These are phyloP conservation scores for Conomelus anceps DNA, from an alignment of 2,888 invertebrate species.

Conservation along the genomic window DNA sequence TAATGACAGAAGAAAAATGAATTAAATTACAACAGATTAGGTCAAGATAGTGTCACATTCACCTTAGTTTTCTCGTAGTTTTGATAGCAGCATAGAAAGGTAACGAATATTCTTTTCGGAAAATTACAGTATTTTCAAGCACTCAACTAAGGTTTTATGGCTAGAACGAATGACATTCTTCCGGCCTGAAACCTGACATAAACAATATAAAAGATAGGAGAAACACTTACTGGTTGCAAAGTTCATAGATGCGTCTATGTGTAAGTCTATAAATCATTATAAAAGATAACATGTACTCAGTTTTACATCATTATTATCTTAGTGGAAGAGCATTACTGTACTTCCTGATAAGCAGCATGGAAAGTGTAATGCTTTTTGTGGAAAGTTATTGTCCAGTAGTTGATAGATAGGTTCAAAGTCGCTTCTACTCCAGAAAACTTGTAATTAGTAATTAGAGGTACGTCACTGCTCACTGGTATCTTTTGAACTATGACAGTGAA, in stretches of 20 bases:
- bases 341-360: background rate
- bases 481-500: background rate
- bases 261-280: background rate
- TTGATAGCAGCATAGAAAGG: background rate
- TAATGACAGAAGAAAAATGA: too few relatives aligned
- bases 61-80: background rate
- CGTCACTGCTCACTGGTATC: background rate
- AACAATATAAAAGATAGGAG: background rate
- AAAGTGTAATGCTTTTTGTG: background rate
- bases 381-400: background rate
- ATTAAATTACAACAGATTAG: background rate
- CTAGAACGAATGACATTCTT: background rate
- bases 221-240: background rate
- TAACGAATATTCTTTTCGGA: background rate
- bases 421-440: background rate
- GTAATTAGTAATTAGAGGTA: background rate
- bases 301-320: background rate
- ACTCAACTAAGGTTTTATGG: background rate
- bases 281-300: background rate
- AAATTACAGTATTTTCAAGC: background rate
- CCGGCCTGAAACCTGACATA: background rate
- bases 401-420: background rate
- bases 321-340: background rate
- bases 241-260: background rate
- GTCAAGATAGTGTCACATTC: background rate